Percentiles rank a stretch among this genome's conserved stretches.
These are phyloP conservation scores for Chrysolina haemoptera DNA, from an alignment of 2,888 invertebrate species.

Conservation along the genomic window DNA sequence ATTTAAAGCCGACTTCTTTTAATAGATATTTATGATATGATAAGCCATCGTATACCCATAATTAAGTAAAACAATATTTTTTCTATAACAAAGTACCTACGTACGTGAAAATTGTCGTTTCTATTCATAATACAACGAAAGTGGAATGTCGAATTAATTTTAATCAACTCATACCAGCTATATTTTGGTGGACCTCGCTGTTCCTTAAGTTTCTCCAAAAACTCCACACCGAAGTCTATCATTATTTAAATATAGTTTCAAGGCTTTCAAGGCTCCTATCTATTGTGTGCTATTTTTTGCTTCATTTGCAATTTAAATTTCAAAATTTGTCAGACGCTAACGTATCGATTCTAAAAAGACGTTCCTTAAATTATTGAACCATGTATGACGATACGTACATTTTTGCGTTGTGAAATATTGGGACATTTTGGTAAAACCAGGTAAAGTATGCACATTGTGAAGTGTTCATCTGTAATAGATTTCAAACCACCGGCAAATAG, in stretches of 20 bases:
- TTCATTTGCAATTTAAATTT: conserved; percentile 26
- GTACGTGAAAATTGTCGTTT: no score
- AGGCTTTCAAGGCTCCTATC: background rate
- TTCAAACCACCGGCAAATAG: no score
- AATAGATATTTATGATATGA: no score
- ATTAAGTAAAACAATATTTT: no score
- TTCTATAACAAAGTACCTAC: no score
- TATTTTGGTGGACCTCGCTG: background rate
- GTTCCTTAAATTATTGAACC: background rate
- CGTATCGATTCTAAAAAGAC: background rate
- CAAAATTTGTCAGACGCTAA: background rate
- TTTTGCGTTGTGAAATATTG: background rate
- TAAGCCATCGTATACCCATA: no score
- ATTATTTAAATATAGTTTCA: conserved; percentile 3
- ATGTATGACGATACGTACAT: background rate
- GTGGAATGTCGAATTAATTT: no score
- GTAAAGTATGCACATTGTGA: background rate
- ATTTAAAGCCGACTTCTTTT: no score
- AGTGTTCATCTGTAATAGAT: background rate
- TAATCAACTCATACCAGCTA: background rate
- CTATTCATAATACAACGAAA: no score
- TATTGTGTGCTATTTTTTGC: conserved; percentile 17
- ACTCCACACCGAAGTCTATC: background rate
- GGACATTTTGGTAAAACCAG: background rate
- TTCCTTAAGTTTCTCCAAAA: background rate